Evolutionary conservation across 1,140 invertebrate species (phyloP).

Genomic region (Drosophila punjabiensis): DNA sequence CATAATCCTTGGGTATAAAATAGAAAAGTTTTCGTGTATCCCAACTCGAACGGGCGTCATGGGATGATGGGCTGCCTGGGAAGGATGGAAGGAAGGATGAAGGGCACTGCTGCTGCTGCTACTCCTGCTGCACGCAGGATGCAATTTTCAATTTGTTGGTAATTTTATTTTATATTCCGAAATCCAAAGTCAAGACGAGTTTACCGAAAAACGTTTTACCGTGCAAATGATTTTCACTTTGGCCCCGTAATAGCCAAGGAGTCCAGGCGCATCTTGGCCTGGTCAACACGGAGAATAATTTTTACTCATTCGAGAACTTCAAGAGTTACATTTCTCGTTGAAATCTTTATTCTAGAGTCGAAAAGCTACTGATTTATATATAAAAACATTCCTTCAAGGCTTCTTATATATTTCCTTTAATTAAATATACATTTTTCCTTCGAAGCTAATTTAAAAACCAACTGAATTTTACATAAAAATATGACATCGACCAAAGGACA

Average conservation of each 20-base stretch:
- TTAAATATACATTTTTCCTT: neutral
- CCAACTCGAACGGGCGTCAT: constrained; percentile 21
- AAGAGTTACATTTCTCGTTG: neutral
- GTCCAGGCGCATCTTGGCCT: constrained; percentile 15
- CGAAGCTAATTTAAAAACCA: neutral
- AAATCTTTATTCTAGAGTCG: neutral
- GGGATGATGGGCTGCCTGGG: neutral
- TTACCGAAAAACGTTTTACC: constrained; percentile 83
- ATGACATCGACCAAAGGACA: neutral
- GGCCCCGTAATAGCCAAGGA: constrained; percentile 28
- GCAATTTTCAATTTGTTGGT: constrained; percentile 83
- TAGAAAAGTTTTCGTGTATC: constrained; percentile 76
- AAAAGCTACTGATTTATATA: neutral
- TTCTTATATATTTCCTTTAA: neutral
- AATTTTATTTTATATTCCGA: constrained; percentile 82
- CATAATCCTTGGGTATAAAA: constrained; percentile 80
- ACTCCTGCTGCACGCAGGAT: constrained; percentile 64
- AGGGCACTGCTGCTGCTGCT: neutral
- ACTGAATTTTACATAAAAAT: neutral
- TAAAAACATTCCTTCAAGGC: no score
- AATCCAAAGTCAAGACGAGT: constrained; percentile 81
- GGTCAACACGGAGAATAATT: constrained; percentile 12
- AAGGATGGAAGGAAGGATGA: constrained; percentile 14
- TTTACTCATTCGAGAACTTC: neutral
- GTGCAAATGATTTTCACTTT: constrained; percentile 82